Evolutionary conservation across 2,113 vertebrate genomes (phyloP).

Genomic region (Tautogolabrus adspersus): DNA sequence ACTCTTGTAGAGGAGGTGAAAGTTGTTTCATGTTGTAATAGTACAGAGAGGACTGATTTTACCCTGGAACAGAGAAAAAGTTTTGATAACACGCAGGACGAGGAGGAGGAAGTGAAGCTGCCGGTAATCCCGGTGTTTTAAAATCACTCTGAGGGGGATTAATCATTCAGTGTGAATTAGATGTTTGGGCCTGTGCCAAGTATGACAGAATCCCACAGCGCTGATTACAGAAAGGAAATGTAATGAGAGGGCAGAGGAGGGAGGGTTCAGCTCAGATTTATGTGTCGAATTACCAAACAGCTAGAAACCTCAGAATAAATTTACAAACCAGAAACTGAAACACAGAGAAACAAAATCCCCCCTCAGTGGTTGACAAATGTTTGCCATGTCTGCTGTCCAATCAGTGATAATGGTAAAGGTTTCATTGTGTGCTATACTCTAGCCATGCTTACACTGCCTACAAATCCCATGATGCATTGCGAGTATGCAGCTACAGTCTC

Average conservation of each 20-base stretch:
- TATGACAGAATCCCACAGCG: conserved; percentile 27
- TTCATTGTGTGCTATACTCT: too few relatives aligned
- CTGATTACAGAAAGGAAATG: conserved; percentile 24
- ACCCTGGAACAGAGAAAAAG: background rate
- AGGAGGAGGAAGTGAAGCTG: conserved; percentile 26
- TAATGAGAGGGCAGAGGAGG: background rate
- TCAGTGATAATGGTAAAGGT: too few relatives aligned
- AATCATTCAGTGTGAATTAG: conserved; percentile 37
- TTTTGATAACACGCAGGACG: conserved; percentile 4
- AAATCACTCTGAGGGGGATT: conserved; percentile 4
- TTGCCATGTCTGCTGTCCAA: too few relatives aligned
- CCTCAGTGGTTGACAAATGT: too few relatives aligned
- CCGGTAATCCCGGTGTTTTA: conserved; percentile 28
- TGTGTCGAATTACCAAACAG: conserved; percentile 24
- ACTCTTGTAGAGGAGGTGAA: conserved; percentile 9
- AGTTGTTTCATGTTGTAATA: background rate
- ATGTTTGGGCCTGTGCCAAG: conserved; percentile 29
- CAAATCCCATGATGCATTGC: too few relatives aligned
- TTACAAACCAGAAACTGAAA: background rate
- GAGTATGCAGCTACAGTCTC: too few relatives aligned
- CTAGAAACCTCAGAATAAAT: conserved; percentile 1
- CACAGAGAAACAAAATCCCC: background rate
- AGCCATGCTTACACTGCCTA: too few relatives aligned
- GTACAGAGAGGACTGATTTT: background rate
- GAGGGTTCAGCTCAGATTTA: background rate